Base-by-base conservation (phyloP, 2,888 invertebrate genomes). In the Lasioglossum leucozonium region DNA sequence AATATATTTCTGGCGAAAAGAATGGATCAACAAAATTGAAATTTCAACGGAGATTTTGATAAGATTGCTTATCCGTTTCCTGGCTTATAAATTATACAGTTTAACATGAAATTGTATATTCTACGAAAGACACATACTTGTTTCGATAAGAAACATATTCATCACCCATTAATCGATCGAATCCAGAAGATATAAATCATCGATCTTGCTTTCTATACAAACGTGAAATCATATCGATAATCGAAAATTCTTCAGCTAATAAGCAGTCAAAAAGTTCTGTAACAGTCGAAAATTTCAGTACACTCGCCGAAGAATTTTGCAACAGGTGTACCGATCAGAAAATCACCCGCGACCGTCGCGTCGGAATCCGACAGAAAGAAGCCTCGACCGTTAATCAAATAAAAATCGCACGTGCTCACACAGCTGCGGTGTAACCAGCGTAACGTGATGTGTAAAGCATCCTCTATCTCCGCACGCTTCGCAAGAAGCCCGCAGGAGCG, bases 401-500 rank as follows among this genome's bases (percentile, higher is more conserved):
- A 40, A 67, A 67, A 67, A 67, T 55, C 55, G 73, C 30, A n/a
- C 47, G 26, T 40, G 71, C 47, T 51, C 42, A 16, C 11, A 51
- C 37, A 62, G 13, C 69, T 55, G 55, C n/a, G 55, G 30, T 37
- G 4, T 16, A 16, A 30, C 65, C 67, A 10, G 22, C 67, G 65
- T 58, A 58, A 47, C 47, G 18, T 47, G 13, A 51, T 22, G 8
- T 22, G 26, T 62, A 62, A 58, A 62, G 58, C 26, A 62, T 62
- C 58, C 58, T 62, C 26, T 62, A 26, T 62, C 65, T 34, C 18
- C 37, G 67, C 67, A 67, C 67, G 67, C 67, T 67, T 37, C 51
- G 67, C 34, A 67, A 67, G 37, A 67, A 67, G 37, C 67, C 37
- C 3, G 34, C 30, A 22, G 18, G 10, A 47, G 18, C 4, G 16